Conservation (phyloP, 2,888 invertebrate genomes). For the Zaprionus obscuricornis region DNA sequence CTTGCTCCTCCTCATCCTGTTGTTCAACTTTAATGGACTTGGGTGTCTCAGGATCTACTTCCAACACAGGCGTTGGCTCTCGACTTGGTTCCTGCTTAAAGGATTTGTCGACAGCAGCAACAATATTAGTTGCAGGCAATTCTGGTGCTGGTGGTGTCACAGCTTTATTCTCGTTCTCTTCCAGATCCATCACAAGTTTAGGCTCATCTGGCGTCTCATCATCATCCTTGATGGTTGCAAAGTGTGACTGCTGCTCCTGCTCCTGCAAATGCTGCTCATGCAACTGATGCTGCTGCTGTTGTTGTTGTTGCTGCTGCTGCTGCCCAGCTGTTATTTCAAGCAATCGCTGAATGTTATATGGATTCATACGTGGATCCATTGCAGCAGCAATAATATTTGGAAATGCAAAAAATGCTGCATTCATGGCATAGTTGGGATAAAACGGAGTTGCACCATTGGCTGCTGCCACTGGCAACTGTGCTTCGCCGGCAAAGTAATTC, state of each 20-base stretch:
- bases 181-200: slow-evolving; percentile 89
- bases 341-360: slow-evolving; percentile 82
- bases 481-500: slow-evolving; percentile 80
- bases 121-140: background rate
- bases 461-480: slow-evolving; percentile 30
- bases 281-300: slow-evolving; percentile 42
- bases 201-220: slow-evolving; percentile 83
- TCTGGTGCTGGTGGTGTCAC: slow-evolving; percentile 14
- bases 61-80: slow-evolving; percentile 76
- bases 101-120: background rate
- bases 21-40: slow-evolving; percentile 57
- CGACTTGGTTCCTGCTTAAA: slow-evolving; percentile 60
- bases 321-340: slow-evolving; percentile 82
- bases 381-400: slow-evolving; percentile 83
- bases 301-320: slow-evolving; percentile 71
- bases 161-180: slow-evolving; percentile 82
- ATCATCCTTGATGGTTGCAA: slow-evolving; percentile 43
- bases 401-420: slow-evolving; percentile 85
- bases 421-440: slow-evolving; percentile 86
- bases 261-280: slow-evolving; percentile 26
- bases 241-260: slow-evolving; percentile 33
- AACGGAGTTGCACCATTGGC: slow-evolving; percentile 84
- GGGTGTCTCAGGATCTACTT: slow-evolving; percentile 27
- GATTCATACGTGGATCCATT: slow-evolving; percentile 82
- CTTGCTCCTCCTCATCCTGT: slow-evolving; percentile 71